Conservation (phyloP, 2,888 invertebrate species). For the Heliconius aoede region DNA sequence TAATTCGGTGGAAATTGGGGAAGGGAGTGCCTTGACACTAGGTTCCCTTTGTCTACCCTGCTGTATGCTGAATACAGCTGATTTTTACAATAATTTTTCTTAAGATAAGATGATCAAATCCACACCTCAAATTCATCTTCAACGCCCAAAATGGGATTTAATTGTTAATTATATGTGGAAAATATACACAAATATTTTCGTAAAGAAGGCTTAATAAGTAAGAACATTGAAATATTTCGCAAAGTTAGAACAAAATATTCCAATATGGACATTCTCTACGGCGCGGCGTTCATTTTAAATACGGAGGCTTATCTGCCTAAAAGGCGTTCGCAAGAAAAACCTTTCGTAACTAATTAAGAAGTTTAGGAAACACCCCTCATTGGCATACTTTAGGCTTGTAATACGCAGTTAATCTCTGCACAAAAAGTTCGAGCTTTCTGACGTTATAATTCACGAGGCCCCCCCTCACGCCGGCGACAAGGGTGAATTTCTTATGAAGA, state of each 20-base stretch:
- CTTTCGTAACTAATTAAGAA: conserved; percentile 73
- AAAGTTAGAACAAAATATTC: conserved; percentile 34
- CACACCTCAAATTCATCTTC: background rate
- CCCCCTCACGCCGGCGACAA: conserved; percentile 67
- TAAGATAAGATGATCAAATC: background rate
- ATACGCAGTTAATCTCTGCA: conserved; percentile 76
- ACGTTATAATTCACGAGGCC: conserved; percentile 75
- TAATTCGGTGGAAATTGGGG: too few species aligned
- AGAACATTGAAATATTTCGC: conserved; percentile 25
- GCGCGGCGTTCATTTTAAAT: conserved; percentile 31
- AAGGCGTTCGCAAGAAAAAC: conserved; percentile 44
- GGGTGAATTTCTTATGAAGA: conserved; percentile 76
- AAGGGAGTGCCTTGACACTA: too few species aligned
- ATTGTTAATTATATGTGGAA: background rate
- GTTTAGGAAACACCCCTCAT: conserved; percentile 73
- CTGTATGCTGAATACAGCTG: too few species aligned
- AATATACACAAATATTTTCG: background rate
- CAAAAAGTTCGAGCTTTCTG: conserved; percentile 72
- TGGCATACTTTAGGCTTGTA: conserved; percentile 77
- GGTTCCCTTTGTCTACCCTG: too few species aligned
- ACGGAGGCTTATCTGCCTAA: conserved; percentile 40
- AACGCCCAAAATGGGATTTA: background rate
- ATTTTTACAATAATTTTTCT: background rate
- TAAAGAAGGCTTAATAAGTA: conserved; percentile 10
- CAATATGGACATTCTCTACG: conserved; percentile 28